Evolutionary conservation across 2,888 invertebrate genomes (phyloP), one percentile per base, ranked within the genome.

Genomic region (Myopa tessellatipennis): DNA sequence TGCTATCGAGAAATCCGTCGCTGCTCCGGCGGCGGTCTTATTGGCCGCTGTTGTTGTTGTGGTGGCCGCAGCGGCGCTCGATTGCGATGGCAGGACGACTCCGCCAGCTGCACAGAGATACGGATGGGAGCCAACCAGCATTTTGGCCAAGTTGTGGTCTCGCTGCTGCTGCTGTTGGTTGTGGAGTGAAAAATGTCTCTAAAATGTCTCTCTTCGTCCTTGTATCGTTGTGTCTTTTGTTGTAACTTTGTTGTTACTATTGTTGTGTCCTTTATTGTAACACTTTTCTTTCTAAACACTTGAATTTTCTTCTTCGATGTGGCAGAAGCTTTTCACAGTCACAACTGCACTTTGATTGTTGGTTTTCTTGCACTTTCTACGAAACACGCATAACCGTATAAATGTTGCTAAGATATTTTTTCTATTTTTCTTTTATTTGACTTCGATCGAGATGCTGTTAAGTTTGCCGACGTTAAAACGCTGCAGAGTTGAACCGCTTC

Each of bases 1-100:
- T 71, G 96, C 96, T 85, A 97, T 97, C 87, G 96, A 96, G 91
- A 97, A 97, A 91, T 97, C 97, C 77, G 97, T 97, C 88, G 96
- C 96, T 7, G 88, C 88, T 84, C 87, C 87, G 87, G 84, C 87
- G 88, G 88, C 85, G 82, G 82, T 83, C 84, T 87, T 87, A 81
- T 83, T 85, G 70, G 81, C 83, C 34, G 85, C 80, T 16, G 85
- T 84, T 38, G 87, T 82, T 65, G 86, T 83, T n/a, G 84, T 82
- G 65, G 84, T 76, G 10, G 77, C 70, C 3, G 82, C 80, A 63
- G 80, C 78, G 34, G 77, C 80, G 73, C 77, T 52, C 26, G 77
- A 73, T 50, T 77, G 80, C 50, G 79, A 79, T 26, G 80, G 76
- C 73, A 78, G 38, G 18, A 74, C 74, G 40, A 68, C 75, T 8